Conservation (phyloP, 2,113 vertebrate genomes). For the Riparia riparia region DNA sequence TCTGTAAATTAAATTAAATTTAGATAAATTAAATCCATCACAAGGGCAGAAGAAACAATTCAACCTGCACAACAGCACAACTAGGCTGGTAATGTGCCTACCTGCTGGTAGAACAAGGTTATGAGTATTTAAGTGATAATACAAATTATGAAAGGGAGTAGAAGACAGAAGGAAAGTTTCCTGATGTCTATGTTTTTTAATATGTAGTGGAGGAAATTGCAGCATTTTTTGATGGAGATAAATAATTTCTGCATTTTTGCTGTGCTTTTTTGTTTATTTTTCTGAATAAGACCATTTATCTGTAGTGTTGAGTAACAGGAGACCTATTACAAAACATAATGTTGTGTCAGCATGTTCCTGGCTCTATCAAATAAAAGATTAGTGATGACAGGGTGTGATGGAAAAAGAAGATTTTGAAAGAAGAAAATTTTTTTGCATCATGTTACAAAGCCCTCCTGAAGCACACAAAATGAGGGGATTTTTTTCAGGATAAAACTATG, state of each 20-base stretch:
- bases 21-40: neutral
- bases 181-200: neutral
- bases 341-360: neutral
- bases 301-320: neutral
- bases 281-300: neutral
- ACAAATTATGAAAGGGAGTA: neutral
- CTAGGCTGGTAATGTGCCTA: neutral
- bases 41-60: neutral
- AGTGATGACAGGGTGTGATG: neutral
- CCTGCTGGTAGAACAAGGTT: neutral
- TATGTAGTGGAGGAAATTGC: neutral
- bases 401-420: neutral
- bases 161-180: neutral
- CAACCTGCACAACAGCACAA: neutral
- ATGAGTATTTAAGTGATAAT: neutral
- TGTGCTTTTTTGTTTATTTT: neutral
- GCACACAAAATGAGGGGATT: rapidly evolving
- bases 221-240: neutral
- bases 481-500: neutral
- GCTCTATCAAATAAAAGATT: neutral
- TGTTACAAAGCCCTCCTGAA: neutral
- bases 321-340: neutral
- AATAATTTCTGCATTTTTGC: neutral
- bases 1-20: neutral
- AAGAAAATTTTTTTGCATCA: neutral